Conservation (phyloP, 2,113 vertebrate genomes). For the Stomatorhinus ivindoensis region DNA sequence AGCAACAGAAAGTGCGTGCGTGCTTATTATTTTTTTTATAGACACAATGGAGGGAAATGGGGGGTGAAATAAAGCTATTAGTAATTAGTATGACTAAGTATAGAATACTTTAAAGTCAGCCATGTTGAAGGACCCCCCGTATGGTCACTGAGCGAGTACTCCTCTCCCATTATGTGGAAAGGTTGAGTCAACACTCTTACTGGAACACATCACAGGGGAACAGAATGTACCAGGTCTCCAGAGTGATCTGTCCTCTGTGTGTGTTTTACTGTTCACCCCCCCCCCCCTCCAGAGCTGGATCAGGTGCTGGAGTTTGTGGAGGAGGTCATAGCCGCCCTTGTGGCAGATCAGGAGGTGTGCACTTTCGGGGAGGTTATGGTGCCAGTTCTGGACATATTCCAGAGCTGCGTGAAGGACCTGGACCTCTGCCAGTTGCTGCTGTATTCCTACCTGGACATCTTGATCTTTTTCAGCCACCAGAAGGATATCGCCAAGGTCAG, state of each 20-base stretch:
- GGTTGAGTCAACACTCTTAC: neutral
- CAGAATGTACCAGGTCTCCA: neutral
- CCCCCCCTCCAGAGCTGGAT: constrained; percentile 72
- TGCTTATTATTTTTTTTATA: neutral
- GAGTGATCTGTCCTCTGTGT: neutral
- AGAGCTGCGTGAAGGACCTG: constrained; percentile 77
- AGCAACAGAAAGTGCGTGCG: neutral
- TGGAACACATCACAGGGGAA: neutral
- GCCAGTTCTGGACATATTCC: constrained; percentile 82
- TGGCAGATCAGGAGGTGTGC: constrained; percentile 84
- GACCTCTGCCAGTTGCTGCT: constrained; percentile 87
- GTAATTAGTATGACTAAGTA: neutral
- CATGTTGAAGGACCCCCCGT: neutral
- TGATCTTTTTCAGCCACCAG: constrained; percentile 86
- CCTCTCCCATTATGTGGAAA: neutral
- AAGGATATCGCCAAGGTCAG: constrained; percentile 86
- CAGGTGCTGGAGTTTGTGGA: constrained; percentile 83
- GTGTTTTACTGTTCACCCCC: constrained; percentile 3
- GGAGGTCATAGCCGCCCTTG: constrained; percentile 75
- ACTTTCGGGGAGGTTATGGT: constrained; percentile 87
- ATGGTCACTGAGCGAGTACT: neutral
- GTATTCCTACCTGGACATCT: constrained; percentile 82
- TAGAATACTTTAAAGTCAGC: neutral
- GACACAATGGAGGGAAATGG: neutral
- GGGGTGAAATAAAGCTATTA: neutral